Evolutionary conservation across 2,888 invertebrate genomes (phyloP), one percentile per base, ranked within the genome.

Genomic region (Nymphalis c-album): DNA sequence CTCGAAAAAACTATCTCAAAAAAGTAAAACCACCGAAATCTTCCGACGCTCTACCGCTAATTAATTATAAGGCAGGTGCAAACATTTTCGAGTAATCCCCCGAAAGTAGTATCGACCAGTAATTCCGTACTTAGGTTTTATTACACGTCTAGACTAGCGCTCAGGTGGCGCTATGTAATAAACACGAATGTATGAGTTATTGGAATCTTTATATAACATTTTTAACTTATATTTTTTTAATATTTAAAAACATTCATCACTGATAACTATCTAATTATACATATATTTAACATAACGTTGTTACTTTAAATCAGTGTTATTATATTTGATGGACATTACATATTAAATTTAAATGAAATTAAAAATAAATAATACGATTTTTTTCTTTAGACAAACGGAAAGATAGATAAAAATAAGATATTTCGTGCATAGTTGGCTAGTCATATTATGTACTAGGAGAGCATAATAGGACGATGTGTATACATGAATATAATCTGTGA

Each of bases 141-240:
- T 74, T 72, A 71, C 68, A 51, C 65, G 77, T 77, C 75, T 79
- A 77, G 81, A 74, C 73, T 57, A 48, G 65, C 74, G 73, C 78
- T 76, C 83, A 84, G 83, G 82, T 84, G 81, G 73, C 53, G 31
- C 53, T 53, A 45, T 68, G 63, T 71, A 74, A 76, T 77, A 75
- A 77, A 74, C 68, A 68, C 61, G 45, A 66, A 68, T 64, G 61
- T 59, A 65, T 59, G 55, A 53, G 20, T 20, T 60, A 40, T 63
- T n/a, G 17, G 48, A 53, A 53, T 60, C 63, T 31, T 26, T 46
- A 53, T 20, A 50, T 53, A 60, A 26, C 51, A 46, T 59, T 59
- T 45, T 55, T 2, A 1, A 16, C 17, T 6, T 7, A 47, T 5
- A n/a, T 5, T 47, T 17, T 47, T 47, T 17, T 7, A n/a, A 50